Evolutionary conservation across 2,797 vertebrate genomes (phyloP).

Genomic region (Aeoliscus strigatus): DNA sequence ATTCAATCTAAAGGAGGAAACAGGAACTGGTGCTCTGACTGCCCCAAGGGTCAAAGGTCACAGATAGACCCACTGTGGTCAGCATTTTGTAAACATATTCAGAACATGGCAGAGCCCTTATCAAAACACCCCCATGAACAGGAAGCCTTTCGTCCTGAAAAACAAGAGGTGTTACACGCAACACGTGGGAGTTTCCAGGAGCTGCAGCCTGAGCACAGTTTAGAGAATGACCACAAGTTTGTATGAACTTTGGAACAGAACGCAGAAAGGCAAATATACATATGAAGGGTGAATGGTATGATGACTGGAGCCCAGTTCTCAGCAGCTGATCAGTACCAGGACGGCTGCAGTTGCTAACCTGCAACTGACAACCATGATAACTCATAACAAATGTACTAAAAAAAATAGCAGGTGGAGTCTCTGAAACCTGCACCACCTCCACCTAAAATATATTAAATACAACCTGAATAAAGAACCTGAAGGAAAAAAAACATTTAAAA

Average conservation of each 20-base stretch:
- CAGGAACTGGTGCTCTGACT: slow-evolving; percentile 44
- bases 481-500: no score
- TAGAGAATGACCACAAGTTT: no score
- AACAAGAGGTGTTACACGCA: slow-evolving; percentile 52
- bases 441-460: background rate
- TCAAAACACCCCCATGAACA: slow-evolving; percentile 53
- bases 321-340: slow-evolving; percentile 87
- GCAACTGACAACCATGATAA: no score
- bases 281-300: slow-evolving; percentile 89
- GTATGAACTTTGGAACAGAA: background rate
- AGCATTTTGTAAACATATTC: slow-evolving; percentile 62
- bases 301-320: slow-evolving; percentile 86
- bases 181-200: slow-evolving; percentile 13
- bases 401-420: no score
- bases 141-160: slow-evolving; percentile 49
- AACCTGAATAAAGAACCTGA: background rate
- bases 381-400: no score
- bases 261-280: slow-evolving; percentile 89
- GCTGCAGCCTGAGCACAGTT: background rate
- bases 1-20: slow-evolving; percentile 53
- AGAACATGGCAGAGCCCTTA: slow-evolving; percentile 40
- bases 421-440: no score
- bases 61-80: slow-evolving; percentile 47
- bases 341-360: slow-evolving; percentile 91
- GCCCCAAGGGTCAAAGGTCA: slow-evolving; percentile 45